Conservation (phyloP, 2,797 vertebrate species). For the Sciurus vulgaris region DNA sequence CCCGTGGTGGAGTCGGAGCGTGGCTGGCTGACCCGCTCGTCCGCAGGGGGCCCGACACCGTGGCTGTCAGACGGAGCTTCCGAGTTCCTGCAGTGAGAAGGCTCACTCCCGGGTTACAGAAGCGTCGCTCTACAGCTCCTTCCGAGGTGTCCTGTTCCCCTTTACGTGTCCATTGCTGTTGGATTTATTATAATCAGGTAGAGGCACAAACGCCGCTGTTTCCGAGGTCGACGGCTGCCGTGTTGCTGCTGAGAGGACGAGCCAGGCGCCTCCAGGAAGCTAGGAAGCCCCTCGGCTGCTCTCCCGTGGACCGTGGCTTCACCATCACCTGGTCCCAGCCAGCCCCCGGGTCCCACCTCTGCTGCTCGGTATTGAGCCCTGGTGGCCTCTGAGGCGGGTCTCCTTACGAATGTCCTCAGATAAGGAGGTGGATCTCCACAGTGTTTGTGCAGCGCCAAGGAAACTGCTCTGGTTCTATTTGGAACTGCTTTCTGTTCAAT, state of each 20-base stretch:
- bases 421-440: neutral
- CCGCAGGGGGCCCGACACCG: no score
- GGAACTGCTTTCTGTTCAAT: no score
- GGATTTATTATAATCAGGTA: neutral
- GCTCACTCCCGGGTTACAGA: neutral
- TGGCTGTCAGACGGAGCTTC: neutral
- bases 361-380: neutral
- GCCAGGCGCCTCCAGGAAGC: accelerated
- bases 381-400: accelerated
- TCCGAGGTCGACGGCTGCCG: accelerated
- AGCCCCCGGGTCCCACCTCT: no score
- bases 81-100: neutral
- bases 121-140: neutral
- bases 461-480: accelerated
- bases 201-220: neutral
- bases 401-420: neutral
- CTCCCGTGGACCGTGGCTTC: no score
- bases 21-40: no score
- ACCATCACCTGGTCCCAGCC: no score
- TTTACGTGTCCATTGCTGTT: accelerated
- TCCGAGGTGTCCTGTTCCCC: neutral
- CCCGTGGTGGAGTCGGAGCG: no score
- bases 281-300: no score
- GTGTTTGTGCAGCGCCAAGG: neutral
- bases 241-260: accelerated